A percentile compares a stretch with the other conserved stretches of the same genome.
These are phyloP conservation scores for Timema podura DNA, from an alignment of 2,888 invertebrate genomes.

Conservation along the genomic window DNA sequence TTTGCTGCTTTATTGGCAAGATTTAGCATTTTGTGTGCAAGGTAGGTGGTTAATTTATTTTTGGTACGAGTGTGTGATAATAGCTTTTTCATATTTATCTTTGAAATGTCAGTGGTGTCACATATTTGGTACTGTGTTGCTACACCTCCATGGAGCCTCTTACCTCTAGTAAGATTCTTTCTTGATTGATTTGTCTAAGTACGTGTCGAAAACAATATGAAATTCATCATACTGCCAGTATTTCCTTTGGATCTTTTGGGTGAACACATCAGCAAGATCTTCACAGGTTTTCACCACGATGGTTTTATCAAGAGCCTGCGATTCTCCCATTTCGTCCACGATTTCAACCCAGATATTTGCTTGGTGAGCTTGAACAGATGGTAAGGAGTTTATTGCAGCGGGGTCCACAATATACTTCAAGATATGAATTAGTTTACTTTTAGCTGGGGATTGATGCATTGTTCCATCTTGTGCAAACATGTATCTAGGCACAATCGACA, in stretches of 20 bases:
- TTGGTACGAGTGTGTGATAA: constrained; percentile 3
- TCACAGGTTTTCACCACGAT: neutral
- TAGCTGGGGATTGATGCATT: constrained; percentile 2
- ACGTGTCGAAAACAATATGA: too few species aligned
- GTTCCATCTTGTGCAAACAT: constrained; percentile 1
- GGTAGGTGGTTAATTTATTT: neutral
- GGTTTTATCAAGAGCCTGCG: neutral
- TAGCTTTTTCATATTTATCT: constrained; percentile 5
- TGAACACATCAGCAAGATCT: neutral
- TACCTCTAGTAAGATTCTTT: neutral
- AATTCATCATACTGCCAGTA: too few species aligned
- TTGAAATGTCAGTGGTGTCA: constrained; percentile 14
- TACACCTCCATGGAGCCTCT: neutral
- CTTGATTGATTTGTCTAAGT: neutral
- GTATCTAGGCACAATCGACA: neutral
- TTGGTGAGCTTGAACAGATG: neutral
- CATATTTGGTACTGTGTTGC: constrained; percentile 10
- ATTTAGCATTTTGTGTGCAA: neutral
- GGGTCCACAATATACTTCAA: neutral
- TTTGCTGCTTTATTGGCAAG: neutral
- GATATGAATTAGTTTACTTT: neutral
- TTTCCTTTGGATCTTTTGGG: too few species aligned
- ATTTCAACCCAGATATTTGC: constrained; percentile 12
- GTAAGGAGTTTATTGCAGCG: neutral
- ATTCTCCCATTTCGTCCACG: constrained; percentile 5